A percentile compares a stretch with the other conserved stretches of the same genome.
Evolutionary conservation across 2,797 vertebrate species (phyloP).

Genomic region (Dryobates pubescens): DNA sequence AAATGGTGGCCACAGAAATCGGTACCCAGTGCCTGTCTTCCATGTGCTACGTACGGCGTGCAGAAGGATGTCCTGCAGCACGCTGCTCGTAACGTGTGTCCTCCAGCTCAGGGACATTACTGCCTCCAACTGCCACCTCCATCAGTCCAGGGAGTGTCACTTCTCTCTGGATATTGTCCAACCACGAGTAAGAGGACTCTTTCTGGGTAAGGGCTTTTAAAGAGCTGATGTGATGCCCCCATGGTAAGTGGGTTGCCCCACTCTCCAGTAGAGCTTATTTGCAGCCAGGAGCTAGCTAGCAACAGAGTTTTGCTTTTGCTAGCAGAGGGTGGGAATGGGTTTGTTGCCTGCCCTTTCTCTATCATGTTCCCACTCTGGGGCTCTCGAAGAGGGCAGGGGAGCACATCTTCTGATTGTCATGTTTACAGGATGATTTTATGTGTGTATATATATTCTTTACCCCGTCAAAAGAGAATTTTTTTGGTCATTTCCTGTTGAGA

Average conservation of each 20-base stretch:
- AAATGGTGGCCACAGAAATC: not conserved
- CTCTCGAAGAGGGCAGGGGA: not conserved
- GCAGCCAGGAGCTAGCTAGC: not conserved
- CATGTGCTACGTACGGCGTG: not conserved
- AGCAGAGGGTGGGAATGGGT: not conserved
- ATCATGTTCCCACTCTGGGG: not conserved
- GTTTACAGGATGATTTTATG: not conserved
- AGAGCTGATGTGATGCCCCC: not conserved
- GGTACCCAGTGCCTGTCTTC: not conserved
- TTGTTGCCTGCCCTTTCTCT: not conserved
- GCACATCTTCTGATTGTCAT: not conserved
- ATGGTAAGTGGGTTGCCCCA: not conserved
- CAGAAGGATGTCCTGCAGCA: not conserved
- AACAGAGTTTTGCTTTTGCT: not conserved
- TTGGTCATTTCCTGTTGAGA: not conserved
- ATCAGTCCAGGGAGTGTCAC: not conserved
- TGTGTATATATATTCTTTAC: not conserved
- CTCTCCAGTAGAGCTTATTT: not conserved
- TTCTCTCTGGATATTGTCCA: not conserved
- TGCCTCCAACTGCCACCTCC: not conserved
- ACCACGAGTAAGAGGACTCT: rapidly evolving
- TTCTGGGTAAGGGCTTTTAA: not conserved
- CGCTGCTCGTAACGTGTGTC: not conserved
- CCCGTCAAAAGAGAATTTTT: not conserved
- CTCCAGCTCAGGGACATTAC: not conserved